phyloP scores from a whole-genome alignment of 2,888 invertebrate genomes.

The Urechis unicinctus region DNA sequence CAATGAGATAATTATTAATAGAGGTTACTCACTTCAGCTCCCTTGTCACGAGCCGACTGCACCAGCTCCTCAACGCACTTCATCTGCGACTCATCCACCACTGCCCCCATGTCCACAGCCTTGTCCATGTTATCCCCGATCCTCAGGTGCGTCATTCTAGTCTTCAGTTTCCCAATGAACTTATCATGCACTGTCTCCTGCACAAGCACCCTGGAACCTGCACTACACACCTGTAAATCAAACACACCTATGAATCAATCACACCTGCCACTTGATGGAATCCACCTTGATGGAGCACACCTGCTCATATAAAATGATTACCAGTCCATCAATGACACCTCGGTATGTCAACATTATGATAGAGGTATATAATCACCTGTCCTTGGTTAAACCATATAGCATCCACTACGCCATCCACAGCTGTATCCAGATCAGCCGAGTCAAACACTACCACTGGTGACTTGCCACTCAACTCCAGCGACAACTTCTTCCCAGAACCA shows the following conservation, averaged over 20 bases:
- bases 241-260: too few relatives aligned
- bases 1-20: too few relatives aligned
- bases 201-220: slow-evolving; percentile 54
- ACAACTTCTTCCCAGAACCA: slow-evolving; percentile 48
- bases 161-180: slow-evolving; percentile 53
- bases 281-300: too few relatives aligned
- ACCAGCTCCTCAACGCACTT: slow-evolving; percentile 33
- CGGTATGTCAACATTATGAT: too few relatives aligned
- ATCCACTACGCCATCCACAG: slow-evolving; percentile 54
- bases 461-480: slow-evolving; percentile 51
- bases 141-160: slow-evolving; percentile 46
- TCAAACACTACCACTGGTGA: slow-evolving; percentile 57
- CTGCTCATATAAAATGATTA: too few relatives aligned
- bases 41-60: slow-evolving; percentile 35
- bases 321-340: too few relatives aligned
- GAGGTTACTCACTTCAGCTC: slow-evolving; percentile 45
- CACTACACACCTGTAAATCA: slow-evolving; percentile 56
- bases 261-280: too few relatives aligned
- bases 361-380: too few relatives aligned
- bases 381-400: slow-evolving; percentile 57
- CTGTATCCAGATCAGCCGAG: slow-evolving; percentile 57
- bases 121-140: slow-evolving; percentile 52
- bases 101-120: slow-evolving; percentile 52
- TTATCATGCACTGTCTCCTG: slow-evolving; percentile 55
- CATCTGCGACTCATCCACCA: slow-evolving; percentile 42